Evolutionary conservation across 2,797 vertebrate species (phyloP).

Genomic region (Danio choprae): DNA sequence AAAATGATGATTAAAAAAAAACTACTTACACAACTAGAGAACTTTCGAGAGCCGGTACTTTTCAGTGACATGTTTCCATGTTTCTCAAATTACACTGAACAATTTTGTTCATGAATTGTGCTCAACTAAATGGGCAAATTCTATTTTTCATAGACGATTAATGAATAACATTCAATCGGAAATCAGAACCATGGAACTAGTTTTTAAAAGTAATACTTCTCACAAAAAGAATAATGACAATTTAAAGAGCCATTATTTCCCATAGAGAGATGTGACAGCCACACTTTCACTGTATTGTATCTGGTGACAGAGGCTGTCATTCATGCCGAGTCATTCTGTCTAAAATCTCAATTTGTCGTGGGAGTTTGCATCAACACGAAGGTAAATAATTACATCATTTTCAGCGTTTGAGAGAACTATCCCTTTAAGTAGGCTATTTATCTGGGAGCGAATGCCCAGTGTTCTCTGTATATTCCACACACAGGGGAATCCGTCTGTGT

Average conservation of each 20-base stretch:
- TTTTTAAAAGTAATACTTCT: neutral
- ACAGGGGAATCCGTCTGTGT: constrained; percentile 19
- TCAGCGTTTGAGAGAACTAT: neutral
- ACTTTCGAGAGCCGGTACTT: neutral
- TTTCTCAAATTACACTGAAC: too few relatives aligned
- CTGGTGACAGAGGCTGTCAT: neutral
- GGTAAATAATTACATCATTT: neutral
- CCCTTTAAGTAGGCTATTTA: constrained; percentile 1
- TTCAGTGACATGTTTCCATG: neutral
- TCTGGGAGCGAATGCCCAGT: constrained; percentile 8
- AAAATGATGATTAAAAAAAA: neutral
- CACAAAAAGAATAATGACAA: neutral
- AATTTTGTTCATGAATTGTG: too few relatives aligned
- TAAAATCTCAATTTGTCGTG: neutral
- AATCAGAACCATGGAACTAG: neutral
- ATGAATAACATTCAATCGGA: neutral
- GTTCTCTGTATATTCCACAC: neutral
- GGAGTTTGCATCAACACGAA: neutral
- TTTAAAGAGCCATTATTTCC: neutral
- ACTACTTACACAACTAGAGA: neutral
- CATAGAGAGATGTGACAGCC: neutral
- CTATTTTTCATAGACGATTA: too few relatives aligned
- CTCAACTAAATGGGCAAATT: too few relatives aligned
- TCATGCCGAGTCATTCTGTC: neutral
- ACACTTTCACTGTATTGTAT: neutral